phyloP scores from a whole-genome alignment of 2,113 vertebrate species.

The Sturnus vulgaris region DNA sequence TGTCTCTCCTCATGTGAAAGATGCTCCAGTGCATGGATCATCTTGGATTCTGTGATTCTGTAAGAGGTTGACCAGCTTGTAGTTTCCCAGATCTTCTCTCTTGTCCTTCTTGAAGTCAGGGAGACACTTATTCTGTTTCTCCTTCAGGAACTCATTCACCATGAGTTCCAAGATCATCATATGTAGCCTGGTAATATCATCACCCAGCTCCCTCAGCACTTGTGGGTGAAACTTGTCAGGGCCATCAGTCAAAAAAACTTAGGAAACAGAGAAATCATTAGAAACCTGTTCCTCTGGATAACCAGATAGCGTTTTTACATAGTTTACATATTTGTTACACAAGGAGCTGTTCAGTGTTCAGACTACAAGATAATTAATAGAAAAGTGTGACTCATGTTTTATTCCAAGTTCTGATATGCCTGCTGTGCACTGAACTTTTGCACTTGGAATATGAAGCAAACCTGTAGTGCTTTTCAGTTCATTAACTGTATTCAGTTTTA shows the following conservation, averaged over 20 bases:
- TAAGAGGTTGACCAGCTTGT: not conserved
- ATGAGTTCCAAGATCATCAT: fast-evolving
- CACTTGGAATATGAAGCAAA: slow-evolving; percentile 28
- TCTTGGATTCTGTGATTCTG: not conserved
- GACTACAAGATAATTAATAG: not conserved
- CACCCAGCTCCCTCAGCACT: not conserved
- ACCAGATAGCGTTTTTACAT: not conserved
- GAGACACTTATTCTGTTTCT: not conserved
- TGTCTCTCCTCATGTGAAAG: not conserved
- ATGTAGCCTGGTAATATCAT: not conserved
- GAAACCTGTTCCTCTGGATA: not conserved
- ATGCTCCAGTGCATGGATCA: not conserved
- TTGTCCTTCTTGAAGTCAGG: not conserved
- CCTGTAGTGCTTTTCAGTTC: not conserved
- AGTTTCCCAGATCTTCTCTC: not conserved
- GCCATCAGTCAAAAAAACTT: not conserved
- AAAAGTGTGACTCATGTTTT: not conserved
- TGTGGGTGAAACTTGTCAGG: not conserved
- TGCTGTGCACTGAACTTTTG: slow-evolving; percentile 33
- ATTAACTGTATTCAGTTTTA: slow-evolving; percentile 15
- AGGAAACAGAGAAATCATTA: not conserved
- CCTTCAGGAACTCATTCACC: not conserved
- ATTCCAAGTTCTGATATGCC: slow-evolving; percentile 20
- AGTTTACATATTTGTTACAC: not conserved
- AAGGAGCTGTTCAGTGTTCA: not conserved